Evolutionary conservation across 2,113 vertebrate genomes (phyloP).

Genomic region (Cathartes aura): DNA sequence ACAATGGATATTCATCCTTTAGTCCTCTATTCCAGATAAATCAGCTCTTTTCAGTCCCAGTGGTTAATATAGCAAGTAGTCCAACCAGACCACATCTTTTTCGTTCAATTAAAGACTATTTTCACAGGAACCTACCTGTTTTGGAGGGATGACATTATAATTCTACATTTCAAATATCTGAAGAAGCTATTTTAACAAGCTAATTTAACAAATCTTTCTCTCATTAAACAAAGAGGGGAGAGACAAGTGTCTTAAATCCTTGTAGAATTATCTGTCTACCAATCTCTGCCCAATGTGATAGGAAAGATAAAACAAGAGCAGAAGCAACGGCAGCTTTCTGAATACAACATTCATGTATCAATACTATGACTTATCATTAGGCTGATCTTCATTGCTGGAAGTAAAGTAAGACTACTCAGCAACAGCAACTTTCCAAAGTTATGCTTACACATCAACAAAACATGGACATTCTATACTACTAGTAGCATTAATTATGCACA

Average conservation of each 20-base stretch:
- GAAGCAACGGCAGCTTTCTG: background rate
- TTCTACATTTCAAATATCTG: background rate
- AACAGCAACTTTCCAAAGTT: background rate
- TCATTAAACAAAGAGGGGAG: background rate
- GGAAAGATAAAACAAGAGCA: background rate
- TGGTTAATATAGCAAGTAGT: background rate
- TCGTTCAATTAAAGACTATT: background rate
- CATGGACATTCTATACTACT: background rate
- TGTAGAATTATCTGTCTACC: background rate
- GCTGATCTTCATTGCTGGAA: background rate
- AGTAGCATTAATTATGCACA: background rate
- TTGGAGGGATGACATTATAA: background rate
- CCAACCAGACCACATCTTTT: background rate
- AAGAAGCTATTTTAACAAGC: background rate
- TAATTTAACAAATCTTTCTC: background rate
- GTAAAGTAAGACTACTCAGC: background rate
- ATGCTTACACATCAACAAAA: background rate
- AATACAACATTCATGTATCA: background rate
- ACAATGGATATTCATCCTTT: background rate
- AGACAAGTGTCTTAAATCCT: background rate
- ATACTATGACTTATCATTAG: background rate
- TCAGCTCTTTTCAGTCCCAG: background rate
- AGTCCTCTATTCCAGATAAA: background rate
- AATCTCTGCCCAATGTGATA: background rate
- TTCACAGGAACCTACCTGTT: background rate